Evolutionary conservation across 2,113 vertebrate genomes (phyloP).

Genomic region (Raja brachyura): DNA sequence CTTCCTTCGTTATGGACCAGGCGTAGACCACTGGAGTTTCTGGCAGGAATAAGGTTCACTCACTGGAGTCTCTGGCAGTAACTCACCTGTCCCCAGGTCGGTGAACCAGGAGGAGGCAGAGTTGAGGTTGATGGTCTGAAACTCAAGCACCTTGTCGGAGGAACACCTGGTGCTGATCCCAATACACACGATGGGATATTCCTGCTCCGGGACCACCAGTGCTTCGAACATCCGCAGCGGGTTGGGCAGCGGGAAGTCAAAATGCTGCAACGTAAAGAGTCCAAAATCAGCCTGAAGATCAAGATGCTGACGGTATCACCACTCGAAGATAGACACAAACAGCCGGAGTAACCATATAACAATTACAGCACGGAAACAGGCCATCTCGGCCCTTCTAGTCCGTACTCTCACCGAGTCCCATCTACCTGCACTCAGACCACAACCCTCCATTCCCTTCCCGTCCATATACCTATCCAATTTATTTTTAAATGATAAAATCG

Average conservation of each 20-base stretch:
- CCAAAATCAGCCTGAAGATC: background rate
- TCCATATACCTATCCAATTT: no score
- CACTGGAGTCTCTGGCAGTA: background rate
- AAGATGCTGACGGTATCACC: no score
- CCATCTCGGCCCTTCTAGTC: no score
- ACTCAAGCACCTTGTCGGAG: conserved; percentile 50
- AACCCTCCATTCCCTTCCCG: no score
- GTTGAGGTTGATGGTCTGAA: conserved; percentile 79
- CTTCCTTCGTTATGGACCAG: no score
- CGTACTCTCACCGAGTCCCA: no score
- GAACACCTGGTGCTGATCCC: conserved; percentile 54
- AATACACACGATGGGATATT: conserved; percentile 76
- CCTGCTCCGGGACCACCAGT: conserved; percentile 63
- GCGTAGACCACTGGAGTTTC: no score
- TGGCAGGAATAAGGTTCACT: background rate
- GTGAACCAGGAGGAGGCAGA: conserved; percentile 82
- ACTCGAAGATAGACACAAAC: no score
- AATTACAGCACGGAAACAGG: no score
- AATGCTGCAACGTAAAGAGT: conserved; percentile 55
- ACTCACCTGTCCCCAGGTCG: conserved; percentile 57
- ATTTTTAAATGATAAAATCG: no score
- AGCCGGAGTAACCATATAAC: no score
- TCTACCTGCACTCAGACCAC: no score
- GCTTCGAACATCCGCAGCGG: conserved; percentile 73
- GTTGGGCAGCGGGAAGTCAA: conserved; percentile 75